Conservation (phyloP, 2,888 invertebrate genomes). For the Patella caerulea region DNA sequence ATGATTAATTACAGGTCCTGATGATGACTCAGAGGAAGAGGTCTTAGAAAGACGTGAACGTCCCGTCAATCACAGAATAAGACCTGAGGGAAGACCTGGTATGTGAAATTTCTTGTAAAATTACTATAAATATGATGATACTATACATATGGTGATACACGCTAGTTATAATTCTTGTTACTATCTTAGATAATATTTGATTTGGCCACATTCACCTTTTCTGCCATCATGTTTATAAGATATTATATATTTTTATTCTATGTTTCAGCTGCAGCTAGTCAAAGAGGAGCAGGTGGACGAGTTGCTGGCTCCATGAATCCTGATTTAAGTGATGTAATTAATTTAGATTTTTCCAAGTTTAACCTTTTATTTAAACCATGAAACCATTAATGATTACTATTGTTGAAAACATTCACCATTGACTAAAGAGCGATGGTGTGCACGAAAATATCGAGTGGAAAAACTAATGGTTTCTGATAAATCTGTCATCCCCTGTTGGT, state of each 20-base stretch:
- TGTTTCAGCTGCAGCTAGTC: slow-evolving; percentile 52
- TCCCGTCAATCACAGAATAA: slow-evolving; percentile 48
- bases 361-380: not conserved
- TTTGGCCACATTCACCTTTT: not conserved
- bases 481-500: too few relatives aligned
- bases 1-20: slow-evolving; percentile 23
- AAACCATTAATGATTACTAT: not conserved
- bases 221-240: not conserved
- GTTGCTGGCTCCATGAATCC: slow-evolving; percentile 60
- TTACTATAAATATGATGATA: too few relatives aligned
- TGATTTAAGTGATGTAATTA: slow-evolving; percentile 58
- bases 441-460: too few relatives aligned
- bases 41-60: slow-evolving; percentile 31
- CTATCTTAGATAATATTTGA: slow-evolving; percentile 1
- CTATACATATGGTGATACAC: not conserved
- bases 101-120: not conserved
- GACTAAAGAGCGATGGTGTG: too few relatives aligned
- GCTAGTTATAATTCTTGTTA: not conserved
- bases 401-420: not conserved
- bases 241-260: slow-evolving; percentile 19
- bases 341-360: not conserved
- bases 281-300: slow-evolving; percentile 40
- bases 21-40: slow-evolving; percentile 44
- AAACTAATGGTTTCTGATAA: too few relatives aligned
- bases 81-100: slow-evolving; percentile 54